Conservation (phyloP, 2,888 invertebrate genomes). For the Leucoma salicis region DNA sequence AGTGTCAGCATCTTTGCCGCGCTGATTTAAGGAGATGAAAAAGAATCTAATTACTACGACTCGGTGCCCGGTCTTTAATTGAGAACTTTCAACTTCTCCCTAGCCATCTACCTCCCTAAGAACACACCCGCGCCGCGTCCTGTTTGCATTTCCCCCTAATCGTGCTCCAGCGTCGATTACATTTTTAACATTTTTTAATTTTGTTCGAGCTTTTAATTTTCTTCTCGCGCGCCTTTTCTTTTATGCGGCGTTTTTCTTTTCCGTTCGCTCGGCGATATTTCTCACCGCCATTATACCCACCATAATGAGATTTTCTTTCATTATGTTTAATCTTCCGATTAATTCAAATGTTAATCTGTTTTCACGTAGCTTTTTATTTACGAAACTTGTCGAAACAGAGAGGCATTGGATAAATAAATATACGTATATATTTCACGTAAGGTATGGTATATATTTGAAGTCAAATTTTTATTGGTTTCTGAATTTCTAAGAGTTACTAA, state of each 20-base stretch:
- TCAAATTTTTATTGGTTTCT: too few species aligned
- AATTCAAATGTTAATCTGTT: slow-evolving; percentile 81
- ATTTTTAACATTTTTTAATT: slow-evolving; percentile 80
- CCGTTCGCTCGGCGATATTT: slow-evolving; percentile 67
- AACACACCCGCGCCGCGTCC: slow-evolving; percentile 36
- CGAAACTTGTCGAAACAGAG: slow-evolving; percentile 58
- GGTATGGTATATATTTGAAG: too few species aligned
- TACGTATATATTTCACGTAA: too few species aligned
- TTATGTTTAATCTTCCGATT: slow-evolving; percentile 83
- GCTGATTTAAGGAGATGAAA: slow-evolving; percentile 77
- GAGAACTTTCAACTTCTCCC: slow-evolving; percentile 62
- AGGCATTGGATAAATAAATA: slow-evolving; percentile 36
- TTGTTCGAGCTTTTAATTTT: slow-evolving; percentile 80
- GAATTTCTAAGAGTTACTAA: too few species aligned
- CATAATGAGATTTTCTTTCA: slow-evolving; percentile 82
- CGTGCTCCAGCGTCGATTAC: slow-evolving; percentile 75
- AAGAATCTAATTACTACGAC: slow-evolving; percentile 78
- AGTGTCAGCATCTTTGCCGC: slow-evolving; percentile 63
- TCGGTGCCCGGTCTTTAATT: slow-evolving; percentile 76
- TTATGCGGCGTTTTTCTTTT: slow-evolving; percentile 62
- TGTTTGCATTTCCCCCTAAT: slow-evolving; percentile 74
- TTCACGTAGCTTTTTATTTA: slow-evolving; percentile 73
- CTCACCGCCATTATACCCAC: slow-evolving; percentile 78
- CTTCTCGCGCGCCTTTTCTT: slow-evolving; percentile 75
- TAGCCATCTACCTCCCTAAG: slow-evolving; percentile 25